Percentiles rank a stretch among this genome's conserved stretches.
These are phyloP conservation scores for Castor canadensis DNA, from an alignment of 2,113 vertebrate genomes.

Conservation along the genomic window DNA sequence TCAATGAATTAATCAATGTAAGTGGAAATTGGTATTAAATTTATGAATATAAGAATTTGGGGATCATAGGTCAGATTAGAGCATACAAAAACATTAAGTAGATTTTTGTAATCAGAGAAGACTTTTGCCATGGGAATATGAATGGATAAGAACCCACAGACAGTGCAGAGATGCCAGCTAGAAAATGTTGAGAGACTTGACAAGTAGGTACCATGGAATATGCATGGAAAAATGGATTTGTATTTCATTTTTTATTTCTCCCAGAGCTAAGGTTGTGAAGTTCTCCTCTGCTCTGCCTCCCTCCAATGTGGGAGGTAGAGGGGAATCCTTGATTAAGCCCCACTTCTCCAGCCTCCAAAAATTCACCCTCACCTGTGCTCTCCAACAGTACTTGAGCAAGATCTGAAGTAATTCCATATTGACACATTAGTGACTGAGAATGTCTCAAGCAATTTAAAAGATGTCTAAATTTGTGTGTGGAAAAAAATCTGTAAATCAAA, in stretches of 20 bases:
- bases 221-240: neutral
- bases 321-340: neutral
- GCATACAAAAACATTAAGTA: neutral
- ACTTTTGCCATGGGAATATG: neutral
- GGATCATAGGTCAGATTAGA: neutral
- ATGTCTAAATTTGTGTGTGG: neutral
- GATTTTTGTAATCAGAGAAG: neutral
- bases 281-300: neutral
- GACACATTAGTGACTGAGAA: neutral
- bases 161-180: neutral
- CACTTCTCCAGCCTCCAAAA: neutral
- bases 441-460: neutral
- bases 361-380: accelerated
- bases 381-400: neutral
- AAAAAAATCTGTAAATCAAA: neutral
- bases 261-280: neutral
- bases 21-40: neutral
- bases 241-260: neutral
- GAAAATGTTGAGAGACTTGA: neutral
- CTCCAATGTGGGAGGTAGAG: neutral
- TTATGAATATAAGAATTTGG: neutral
- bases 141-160: neutral
- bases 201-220: accelerated
- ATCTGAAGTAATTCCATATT: neutral
- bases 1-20: neutral